Evolutionary conservation across 2,113 vertebrate species (phyloP).

Genomic region (Cisticola juncidis): DNA sequence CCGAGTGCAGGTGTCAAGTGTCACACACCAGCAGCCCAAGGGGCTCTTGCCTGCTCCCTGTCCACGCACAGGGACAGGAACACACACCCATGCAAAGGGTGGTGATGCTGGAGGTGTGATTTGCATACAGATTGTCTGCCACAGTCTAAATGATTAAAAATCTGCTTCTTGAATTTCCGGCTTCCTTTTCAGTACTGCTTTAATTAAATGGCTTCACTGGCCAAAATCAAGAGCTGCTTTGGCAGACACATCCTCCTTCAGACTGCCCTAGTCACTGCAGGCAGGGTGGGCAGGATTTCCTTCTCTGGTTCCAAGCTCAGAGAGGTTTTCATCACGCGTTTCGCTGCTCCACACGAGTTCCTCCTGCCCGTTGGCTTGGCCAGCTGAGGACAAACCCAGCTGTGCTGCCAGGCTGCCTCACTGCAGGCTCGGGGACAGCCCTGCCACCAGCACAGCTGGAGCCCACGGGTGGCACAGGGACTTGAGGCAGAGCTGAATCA

Average conservation of each 20-base stretch:
- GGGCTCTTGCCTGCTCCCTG: not conserved
- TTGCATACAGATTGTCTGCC: not conserved
- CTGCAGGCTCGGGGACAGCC: not conserved
- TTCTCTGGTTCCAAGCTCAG: not conserved
- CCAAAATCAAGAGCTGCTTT: constrained; percentile 3
- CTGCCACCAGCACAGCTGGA: not conserved
- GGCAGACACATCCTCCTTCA: not conserved
- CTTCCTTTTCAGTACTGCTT: constrained; percentile 23
- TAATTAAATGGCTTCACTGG: constrained; percentile 10
- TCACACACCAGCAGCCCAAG: accelerated
- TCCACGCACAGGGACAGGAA: not conserved
- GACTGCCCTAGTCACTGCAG: not conserved
- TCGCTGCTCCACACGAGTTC: not conserved
- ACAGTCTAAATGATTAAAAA: constrained; percentile 25
- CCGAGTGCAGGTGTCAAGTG: not conserved
- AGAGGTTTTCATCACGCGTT: not conserved
- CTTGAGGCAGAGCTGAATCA: not conserved
- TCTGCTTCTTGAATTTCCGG: constrained; percentile 22
- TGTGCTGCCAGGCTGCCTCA: not conserved
- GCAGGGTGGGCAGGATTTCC: not conserved
- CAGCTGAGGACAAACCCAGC: not conserved
- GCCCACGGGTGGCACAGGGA: not conserved
- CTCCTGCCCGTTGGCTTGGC: not conserved
- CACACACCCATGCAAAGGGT: not conserved
- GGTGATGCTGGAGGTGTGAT: not conserved